Evolutionary conservation across 2,113 vertebrate genomes (phyloP), one percentile per base, ranked within the genome.

Genomic region (Gambusia affinis): DNA sequence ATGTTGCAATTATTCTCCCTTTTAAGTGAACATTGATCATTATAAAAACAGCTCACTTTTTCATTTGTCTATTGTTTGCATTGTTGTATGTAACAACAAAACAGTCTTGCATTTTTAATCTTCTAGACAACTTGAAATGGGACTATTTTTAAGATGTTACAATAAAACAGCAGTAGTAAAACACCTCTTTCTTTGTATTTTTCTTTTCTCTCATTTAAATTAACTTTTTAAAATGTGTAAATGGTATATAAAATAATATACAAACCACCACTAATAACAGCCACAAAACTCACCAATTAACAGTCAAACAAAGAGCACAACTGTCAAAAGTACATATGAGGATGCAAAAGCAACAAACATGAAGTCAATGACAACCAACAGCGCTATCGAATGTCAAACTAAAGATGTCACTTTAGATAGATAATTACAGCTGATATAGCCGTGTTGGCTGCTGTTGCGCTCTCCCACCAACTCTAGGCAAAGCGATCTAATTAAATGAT

Each of bases 401-500:
- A 78, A 84, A 90, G 75, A 90, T 86, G 88, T 92, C 91, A 91
- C 79, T 92, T 92, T 88, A 86, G 85, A 89, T 81, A 79, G 89
- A 91, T 94, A 93, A 93, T 93, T 93, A 86, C 83, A 70, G 81
- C 76, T 83, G 86, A 89, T 92, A 80, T 60, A 76, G 73, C 39
- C 17, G 74, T 15, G 75, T 81, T 75, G 81, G 79, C 75, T 72
- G 84, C 64, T 87, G 86, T 89, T 91, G 83, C 87, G 89, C 75
- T 84, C 82, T 80, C 75, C 76, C 64, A 79, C 75, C 87, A 91
- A 91, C 77, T 85, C 87, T 70, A 75, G 85, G 92, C 82, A 89
- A 91, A 91, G 87, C 79, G 70, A 85, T 89, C 91, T 94, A 94
- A 95, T 95, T 95, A 94, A 93, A 90, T 72, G 85, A 89, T 85